These are phyloP conservation scores for Natator depressus DNA, from an alignment of 2,113 vertebrate species.

Conservation along the genomic window DNA sequence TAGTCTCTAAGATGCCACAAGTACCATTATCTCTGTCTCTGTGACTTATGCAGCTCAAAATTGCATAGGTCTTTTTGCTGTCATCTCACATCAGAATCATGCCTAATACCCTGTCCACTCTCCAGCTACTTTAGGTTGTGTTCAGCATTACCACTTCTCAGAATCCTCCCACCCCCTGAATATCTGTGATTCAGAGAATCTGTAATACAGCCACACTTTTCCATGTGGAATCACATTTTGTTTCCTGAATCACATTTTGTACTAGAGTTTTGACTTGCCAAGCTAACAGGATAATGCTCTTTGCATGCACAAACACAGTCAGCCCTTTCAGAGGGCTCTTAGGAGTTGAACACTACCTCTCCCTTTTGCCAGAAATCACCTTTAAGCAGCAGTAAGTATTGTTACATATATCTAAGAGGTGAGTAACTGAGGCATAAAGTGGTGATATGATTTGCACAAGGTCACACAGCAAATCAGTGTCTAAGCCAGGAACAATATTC, in stretches of 20 bases:
- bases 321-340: not conserved
- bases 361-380: not conserved
- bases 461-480: not conserved
- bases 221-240: not conserved
- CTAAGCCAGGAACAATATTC: not conserved
- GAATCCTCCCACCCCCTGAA: not conserved
- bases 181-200: not conserved
- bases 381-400: not conserved
- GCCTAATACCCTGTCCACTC: conserved; percentile 10
- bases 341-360: not conserved
- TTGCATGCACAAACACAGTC: not conserved
- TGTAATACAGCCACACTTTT: not conserved
- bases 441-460: not conserved
- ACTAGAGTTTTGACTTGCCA: conserved; percentile 23
- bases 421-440: not conserved
- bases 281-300: not conserved
- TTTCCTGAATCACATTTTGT: not conserved
- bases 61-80: conserved; percentile 24
- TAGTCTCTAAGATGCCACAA: too few species aligned
- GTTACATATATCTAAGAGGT: not conserved
- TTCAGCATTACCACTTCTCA: not conserved
- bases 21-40: not conserved
- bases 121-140: conserved; percentile 13
- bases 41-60: conserved; percentile 7
- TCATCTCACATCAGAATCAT: conserved; percentile 11